Percentiles rank a stretch among this genome's conserved stretches.
Conservation (phyloP, 35 echinoderm and acorn worm species). For the Holothuria glaberrima region DNA sequence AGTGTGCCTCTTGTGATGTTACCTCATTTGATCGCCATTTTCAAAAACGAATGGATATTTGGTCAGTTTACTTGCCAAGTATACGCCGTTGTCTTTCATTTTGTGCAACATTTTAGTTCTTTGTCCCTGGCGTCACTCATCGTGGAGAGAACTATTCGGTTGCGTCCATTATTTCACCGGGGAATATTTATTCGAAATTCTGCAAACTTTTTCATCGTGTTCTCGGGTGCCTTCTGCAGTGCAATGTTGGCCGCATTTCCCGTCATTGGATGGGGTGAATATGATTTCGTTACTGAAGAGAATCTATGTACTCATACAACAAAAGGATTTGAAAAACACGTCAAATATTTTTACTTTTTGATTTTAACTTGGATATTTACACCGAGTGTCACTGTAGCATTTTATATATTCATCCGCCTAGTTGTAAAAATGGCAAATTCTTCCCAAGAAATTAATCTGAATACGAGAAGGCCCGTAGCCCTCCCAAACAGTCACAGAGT, state of each 20-base stretch:
- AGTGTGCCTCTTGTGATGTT: neutral
- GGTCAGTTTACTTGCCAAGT: neutral
- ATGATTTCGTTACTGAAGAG: neutral
- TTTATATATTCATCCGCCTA: neutral
- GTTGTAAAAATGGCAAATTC: neutral
- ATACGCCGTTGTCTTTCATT: neutral
- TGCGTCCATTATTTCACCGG: conserved; percentile 6
- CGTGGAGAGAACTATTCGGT: neutral
- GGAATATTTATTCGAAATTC: conserved; percentile 5
- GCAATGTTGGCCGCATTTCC: neutral
- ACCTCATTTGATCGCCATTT: neutral
- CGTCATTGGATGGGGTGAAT: conserved; percentile 14
- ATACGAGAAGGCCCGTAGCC: too few relatives aligned
- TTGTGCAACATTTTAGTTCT: neutral
- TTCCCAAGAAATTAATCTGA: neutral
- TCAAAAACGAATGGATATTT: neutral
- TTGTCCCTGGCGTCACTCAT: neutral
- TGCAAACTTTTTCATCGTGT: neutral
- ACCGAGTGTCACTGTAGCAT: neutral
- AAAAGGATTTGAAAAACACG: conserved; percentile 36
- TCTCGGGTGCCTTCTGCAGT: neutral
- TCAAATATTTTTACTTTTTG: conserved; percentile 32
- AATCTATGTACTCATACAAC: neutral
- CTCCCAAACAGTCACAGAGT: neutral
- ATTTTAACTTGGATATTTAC: neutral